Percentiles rank a stretch among this genome's conserved stretches.
Evolutionary conservation across 92 coral and sea anemone genomes (phyloP).

Genomic region (Porites lobata): DNA sequence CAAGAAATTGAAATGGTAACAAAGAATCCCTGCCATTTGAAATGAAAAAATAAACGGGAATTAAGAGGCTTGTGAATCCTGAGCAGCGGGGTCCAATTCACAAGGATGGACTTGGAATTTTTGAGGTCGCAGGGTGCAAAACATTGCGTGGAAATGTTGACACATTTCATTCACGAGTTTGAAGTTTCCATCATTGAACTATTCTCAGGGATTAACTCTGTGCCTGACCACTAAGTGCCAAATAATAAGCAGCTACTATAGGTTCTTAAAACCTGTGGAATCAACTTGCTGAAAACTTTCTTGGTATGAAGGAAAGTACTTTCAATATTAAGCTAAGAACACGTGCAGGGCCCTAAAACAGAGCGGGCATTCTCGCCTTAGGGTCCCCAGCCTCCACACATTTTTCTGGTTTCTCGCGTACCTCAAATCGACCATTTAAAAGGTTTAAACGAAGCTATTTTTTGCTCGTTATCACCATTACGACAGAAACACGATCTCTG

Average conservation of each 20-base stretch:
- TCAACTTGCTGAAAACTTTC: neutral
- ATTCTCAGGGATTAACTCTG: neutral
- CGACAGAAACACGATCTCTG: conserved; percentile 21
- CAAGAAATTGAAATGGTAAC: neutral
- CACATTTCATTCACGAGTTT: conserved; percentile 33
- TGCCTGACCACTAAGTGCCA: neutral
- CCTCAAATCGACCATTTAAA: conserved; percentile 11
- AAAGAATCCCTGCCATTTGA: conserved; percentile 20
- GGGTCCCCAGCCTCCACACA: no score
- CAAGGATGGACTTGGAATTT: neutral
- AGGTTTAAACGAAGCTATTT: conserved; percentile 4
- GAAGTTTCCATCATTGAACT: neutral
- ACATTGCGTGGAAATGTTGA: conserved; percentile 3
- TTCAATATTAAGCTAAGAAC: no score
- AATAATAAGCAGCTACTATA: neutral
- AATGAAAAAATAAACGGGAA: conserved; percentile 25
- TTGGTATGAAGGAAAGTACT: neutral
- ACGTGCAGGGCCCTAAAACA: no score
- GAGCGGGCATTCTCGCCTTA: no score
- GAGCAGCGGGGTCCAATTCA: conserved; percentile 45
- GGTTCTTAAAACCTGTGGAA: neutral
- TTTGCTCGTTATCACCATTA: conserved; percentile 46
- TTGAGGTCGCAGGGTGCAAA: neutral
- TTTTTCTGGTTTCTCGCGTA: no score
- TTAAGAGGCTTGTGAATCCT: neutral